Conservation (phyloP, 2,113 vertebrate genomes). For the Symphodus melops region DNA sequence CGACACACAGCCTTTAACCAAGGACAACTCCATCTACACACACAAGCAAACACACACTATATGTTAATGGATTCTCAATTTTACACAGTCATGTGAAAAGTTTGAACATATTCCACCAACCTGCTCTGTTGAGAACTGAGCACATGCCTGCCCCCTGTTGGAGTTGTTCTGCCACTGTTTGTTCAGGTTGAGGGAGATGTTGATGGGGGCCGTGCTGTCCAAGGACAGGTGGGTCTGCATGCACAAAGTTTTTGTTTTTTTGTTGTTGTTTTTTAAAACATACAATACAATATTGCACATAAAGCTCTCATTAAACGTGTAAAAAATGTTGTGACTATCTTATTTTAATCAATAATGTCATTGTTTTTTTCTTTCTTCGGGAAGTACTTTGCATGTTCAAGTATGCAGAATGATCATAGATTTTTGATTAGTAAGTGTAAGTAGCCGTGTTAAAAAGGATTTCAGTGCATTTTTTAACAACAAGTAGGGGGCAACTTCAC, state of each 20-base stretch:
- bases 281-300: neutral
- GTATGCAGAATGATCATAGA: no score
- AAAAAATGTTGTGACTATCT: no score
- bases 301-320: neutral
- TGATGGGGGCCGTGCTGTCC: constrained; percentile 76
- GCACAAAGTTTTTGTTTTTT: neutral
- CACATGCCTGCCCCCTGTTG: constrained; percentile 81
- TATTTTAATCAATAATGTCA: no score
- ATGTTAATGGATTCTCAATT: neutral
- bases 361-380: no score
- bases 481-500: no score
- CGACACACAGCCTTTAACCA: constrained; percentile 81
- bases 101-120: constrained; percentile 42
- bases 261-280: neutral
- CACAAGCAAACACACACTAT: constrained; percentile 4
- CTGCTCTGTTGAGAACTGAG: constrained; percentile 82
- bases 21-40: constrained; percentile 70
- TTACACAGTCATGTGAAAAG: neutral
- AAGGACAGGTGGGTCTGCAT: constrained; percentile 81
- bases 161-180: constrained; percentile 70
- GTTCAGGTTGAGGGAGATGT: constrained; percentile 79
- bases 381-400: no score
- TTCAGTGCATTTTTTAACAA: no score
- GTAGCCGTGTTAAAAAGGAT: no score
- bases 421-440: no score